Evolutionary conservation across 2,888 invertebrate species (phyloP).

Genomic region (Iselma pallidipennis): DNA sequence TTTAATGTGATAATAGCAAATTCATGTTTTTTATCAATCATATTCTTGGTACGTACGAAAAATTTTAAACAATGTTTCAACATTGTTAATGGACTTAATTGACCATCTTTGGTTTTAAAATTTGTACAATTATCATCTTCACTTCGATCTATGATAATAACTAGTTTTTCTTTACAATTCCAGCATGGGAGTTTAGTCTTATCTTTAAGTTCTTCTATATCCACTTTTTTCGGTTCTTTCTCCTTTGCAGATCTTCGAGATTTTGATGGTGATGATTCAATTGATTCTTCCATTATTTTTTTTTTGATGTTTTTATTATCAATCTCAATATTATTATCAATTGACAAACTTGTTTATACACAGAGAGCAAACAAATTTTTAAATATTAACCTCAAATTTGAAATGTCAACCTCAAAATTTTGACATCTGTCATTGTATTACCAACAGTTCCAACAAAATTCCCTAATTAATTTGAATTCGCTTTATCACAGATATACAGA

Average conservation of each 20-base stretch:
- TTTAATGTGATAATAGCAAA: constrained; percentile 66
- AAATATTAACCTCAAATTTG: neutral
- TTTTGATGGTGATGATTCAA: neutral
- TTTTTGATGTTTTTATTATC: neutral
- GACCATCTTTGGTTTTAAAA: constrained; percentile 61
- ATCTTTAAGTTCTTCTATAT: no score
- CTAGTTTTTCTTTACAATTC: constrained; percentile 59
- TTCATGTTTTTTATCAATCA: constrained; percentile 65
- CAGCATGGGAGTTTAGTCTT: neutral
- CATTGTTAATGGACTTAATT: constrained; percentile 64
- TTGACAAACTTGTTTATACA: no score
- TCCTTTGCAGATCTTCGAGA: neutral
- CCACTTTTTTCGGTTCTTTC: no score
- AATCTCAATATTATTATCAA: neutral
- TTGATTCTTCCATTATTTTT: neutral
- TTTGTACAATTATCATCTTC: constrained; percentile 61
- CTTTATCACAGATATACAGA: no score
- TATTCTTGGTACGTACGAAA: constrained; percentile 65
- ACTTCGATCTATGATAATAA: constrained; percentile 67
- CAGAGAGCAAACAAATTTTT: neutral
- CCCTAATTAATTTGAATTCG: no score
- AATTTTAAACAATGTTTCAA: constrained; percentile 65
- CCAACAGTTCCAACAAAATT: neutral
- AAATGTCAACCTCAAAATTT: neutral
- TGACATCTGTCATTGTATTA: neutral